Conservation (phyloP, 2,888 invertebrate genomes). For the Pteria penguin region DNA sequence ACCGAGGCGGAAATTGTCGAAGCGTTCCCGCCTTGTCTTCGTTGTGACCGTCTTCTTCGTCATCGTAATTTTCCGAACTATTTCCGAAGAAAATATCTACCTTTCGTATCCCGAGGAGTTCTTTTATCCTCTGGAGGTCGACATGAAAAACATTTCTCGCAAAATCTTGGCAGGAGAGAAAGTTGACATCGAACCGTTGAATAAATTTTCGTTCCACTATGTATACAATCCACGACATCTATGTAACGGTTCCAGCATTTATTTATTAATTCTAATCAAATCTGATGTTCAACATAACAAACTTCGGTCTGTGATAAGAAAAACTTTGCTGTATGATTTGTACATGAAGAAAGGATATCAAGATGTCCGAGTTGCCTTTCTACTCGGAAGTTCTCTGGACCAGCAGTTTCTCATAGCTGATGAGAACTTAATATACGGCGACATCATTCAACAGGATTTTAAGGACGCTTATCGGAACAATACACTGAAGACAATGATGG, state of each 20-base stretch:
- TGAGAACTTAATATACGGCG: neutral
- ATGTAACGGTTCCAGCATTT: neutral
- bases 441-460: constrained; percentile 13
- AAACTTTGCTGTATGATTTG: constrained; percentile 4
- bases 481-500: constrained; percentile 15
- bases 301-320: neutral
- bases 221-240: neutral
- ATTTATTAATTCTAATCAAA: constrained; percentile 16
- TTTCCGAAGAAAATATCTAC: no score
- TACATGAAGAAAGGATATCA: neutral
- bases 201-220: neutral
- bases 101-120: no score
- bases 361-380: neutral
- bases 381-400: neutral
- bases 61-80: no score
- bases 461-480: constrained; percentile 6
- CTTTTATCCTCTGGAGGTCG: no score
- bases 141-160: no score
- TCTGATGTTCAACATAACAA: neutral
- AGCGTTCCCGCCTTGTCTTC: no score
- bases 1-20: no score
- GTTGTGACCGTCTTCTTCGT: no score
- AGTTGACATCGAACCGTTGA: no score
- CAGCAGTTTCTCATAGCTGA: neutral
- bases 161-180: no score